Percentiles rank a stretch among this genome's conserved stretches.
These are phyloP conservation scores for Thaumatotibia leucotreta DNA, from an alignment of 1,140 invertebrate genomes.

Conservation along the genomic window DNA sequence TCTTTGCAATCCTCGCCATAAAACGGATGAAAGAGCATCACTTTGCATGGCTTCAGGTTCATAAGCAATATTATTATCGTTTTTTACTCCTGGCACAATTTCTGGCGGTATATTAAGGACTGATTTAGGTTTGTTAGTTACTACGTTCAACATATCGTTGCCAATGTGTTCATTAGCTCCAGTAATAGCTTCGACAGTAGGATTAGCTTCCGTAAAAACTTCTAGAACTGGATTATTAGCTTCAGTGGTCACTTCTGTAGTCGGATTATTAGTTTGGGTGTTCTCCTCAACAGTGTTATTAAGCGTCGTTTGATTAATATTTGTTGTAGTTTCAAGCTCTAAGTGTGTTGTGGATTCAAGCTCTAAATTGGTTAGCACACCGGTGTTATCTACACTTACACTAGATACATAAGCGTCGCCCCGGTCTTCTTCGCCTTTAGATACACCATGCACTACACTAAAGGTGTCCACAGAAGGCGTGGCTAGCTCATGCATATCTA, in stretches of 20 bases:
- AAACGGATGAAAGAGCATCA: constrained; percentile 66
- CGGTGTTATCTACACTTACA: constrained; percentile 37
- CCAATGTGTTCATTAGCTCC: background rate
- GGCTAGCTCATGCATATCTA: constrained; percentile 69
- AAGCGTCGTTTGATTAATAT: background rate
- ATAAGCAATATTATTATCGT: constrained; percentile 31
- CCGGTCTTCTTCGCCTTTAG: constrained; percentile 27
- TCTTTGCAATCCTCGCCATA: constrained; percentile 61
- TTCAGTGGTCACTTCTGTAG: constrained; percentile 6
- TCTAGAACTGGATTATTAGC: background rate
- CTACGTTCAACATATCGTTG: background rate
- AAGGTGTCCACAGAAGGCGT: constrained; percentile 58
- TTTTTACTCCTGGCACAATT: background rate
- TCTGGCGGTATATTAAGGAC: background rate
- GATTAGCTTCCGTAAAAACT: background rate
- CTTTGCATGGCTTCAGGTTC: constrained; percentile 65
- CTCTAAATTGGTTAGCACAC: constrained; percentile 31
- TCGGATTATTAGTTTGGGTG: background rate
- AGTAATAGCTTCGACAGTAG: constrained; percentile 2
- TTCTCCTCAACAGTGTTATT: background rate
- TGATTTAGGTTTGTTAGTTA: background rate
- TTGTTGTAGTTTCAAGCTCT: background rate
- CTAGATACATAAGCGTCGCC: constrained; percentile 49
- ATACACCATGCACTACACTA: constrained; percentile 72
- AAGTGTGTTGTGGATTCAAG: constrained; percentile 11